These are phyloP conservation scores for Holcopasites calliopsidis DNA, from an alignment of 1,140 invertebrate genomes.

Conservation along the genomic window DNA sequence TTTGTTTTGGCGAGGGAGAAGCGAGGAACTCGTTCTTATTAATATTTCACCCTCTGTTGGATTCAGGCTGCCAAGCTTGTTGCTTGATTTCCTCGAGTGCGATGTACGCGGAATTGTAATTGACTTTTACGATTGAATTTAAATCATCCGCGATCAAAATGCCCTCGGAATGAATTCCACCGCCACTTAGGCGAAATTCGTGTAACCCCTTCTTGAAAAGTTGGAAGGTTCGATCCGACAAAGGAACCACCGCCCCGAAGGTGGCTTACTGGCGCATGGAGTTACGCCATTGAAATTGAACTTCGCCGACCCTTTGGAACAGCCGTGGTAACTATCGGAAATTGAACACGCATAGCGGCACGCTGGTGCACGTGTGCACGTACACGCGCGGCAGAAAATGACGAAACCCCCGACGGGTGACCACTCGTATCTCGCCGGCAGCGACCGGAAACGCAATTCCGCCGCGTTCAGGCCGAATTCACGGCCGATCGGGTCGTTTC, in stretches of 20 bases:
- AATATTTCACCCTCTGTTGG: too few relatives aligned
- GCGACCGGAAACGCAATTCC: conserved; percentile 51
- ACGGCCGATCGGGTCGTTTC: conserved; percentile 39
- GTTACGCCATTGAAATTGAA: conserved; percentile 72
- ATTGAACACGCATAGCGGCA: conserved; percentile 67
- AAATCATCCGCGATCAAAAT: background rate
- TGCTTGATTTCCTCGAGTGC: too few relatives aligned
- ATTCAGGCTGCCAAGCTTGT: too few relatives aligned
- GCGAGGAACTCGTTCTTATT: too few relatives aligned
- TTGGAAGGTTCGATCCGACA: conserved; percentile 66
- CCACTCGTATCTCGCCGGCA: conserved; percentile 44
- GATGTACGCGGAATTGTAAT: too few relatives aligned
- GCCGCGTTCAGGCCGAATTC: conserved; percentile 26
- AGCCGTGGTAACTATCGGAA: conserved; percentile 71
- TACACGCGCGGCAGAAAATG: conserved; percentile 49
- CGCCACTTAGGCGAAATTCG: background rate
- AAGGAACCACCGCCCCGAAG: conserved; percentile 60
- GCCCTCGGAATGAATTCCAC: too few relatives aligned
- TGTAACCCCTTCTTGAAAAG: conserved; percentile 47
- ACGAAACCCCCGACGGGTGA: conserved; percentile 8
- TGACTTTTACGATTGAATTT: too few relatives aligned
- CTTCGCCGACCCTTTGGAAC: conserved; percentile 69
- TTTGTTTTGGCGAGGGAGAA: background rate
- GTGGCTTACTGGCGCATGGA: conserved; percentile 49
- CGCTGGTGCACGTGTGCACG: conserved; percentile 9